Evolutionary conservation across 92 coral and sea anemone genomes (phyloP).

Genomic region (Parazoanthus darwini): DNA sequence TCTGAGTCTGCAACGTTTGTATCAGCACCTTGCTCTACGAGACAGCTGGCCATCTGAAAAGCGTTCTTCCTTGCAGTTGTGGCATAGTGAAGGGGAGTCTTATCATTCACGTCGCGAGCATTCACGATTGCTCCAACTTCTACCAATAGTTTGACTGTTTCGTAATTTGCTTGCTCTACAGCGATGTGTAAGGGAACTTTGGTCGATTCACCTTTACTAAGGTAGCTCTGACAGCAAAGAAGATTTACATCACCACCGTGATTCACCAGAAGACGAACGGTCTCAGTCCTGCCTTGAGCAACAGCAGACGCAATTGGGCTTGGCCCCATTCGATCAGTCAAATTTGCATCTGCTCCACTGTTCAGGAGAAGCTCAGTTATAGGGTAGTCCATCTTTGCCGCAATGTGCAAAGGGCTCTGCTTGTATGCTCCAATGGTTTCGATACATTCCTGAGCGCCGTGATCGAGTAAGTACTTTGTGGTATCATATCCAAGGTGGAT

Average conservation of each 20-base stretch:
- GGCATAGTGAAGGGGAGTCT: slow-evolving; percentile 32
- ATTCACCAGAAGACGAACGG: slow-evolving; percentile 16
- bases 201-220: slow-evolving; percentile 34
- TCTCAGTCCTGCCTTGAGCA: slow-evolving; percentile 2
- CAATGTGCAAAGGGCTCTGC: slow-evolving; percentile 39
- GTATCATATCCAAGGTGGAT: slow-evolving; percentile 28
- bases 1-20: slow-evolving; percentile 3
- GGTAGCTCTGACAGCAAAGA: slow-evolving; percentile 15
- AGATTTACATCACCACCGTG: slow-evolving; percentile 36
- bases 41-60: slow-evolving; percentile 18
- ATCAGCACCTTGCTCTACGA: slow-evolving; percentile 29
- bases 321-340: slow-evolving; percentile 41
- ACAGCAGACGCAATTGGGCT: slow-evolving; percentile 36
- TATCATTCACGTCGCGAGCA: slow-evolving; percentile 13
- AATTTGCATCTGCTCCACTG: slow-evolving; percentile 39
- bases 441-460: slow-evolving; percentile 17
- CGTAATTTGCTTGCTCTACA: slow-evolving; percentile 8
- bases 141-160: background rate
- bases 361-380: slow-evolving; percentile 29
- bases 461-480: slow-evolving; percentile 26
- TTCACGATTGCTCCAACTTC: slow-evolving; percentile 38
- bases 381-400: slow-evolving; percentile 23
- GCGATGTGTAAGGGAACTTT: slow-evolving; percentile 36
- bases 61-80: slow-evolving; percentile 16
- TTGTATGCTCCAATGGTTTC: slow-evolving; percentile 29